Evolutionary conservation across 2,888 invertebrate species (phyloP), one percentile per base, ranked within the genome.

Genomic region (Agrochola lychnidis): DNA sequence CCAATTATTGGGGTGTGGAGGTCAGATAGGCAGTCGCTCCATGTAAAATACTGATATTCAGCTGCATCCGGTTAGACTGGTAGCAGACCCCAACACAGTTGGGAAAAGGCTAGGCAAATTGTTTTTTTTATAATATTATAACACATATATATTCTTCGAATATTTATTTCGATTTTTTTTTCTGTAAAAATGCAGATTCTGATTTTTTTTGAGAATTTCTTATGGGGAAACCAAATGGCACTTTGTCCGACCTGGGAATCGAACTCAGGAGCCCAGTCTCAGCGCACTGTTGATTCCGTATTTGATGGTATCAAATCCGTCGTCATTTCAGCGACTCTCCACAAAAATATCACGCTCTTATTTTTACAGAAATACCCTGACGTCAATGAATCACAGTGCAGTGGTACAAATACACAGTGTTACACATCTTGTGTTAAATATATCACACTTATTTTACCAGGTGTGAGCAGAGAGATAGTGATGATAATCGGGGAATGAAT

Each of bases 331-430:
- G 64, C 42, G 78, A 76, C 9, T 66, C 25, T 1, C 16, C n/a
- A 16, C 59, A 53, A 69, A 69, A 79, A 78, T 53, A 67, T 59
- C 57, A n/a, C 40, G 40, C 36, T 79, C 66, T 83, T 83, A 79
- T 81, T 81, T 83, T 70, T 80, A 79, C 87, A 73, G 36, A 85
- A 89, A 84, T 87, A 89, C 66, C 53, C 62, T 76, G 79, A 70
- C 48, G 75, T 70, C 71, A 87, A 89, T 89, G 89, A 89, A 89
- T 89, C 88, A 89, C 83, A 19, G 14, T 80, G 78, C 84, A 84
- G 14, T 16, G 64, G 81, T 67, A 78, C 69, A 72, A 75, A 77
- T 70, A 69, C 42, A 45, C 19, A 48, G 25, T 70, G 68, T 76
- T 64, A 78, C 81, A 66, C 75, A 73, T 73, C 40, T 61, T 53